Base-by-base conservation (phyloP, 2,888 invertebrate genomes). In the Ochropacha duplaris region DNA sequence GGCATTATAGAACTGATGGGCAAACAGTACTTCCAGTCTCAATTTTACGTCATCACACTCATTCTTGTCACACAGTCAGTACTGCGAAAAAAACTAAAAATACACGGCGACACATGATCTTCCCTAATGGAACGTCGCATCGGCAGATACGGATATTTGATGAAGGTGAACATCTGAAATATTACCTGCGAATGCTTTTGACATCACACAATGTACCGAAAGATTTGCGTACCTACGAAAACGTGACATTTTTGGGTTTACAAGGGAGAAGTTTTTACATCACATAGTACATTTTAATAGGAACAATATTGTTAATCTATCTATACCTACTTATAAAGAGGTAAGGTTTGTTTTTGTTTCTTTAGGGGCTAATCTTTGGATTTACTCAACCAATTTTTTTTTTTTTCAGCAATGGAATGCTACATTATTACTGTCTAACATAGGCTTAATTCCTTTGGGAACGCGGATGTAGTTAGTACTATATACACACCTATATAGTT, bases 131-230 rank as follows among this genome's bases (percentile, higher is more conserved):
- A 71, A 78, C 61, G 76, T 78, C 79, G 72, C 50, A 61, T 59
- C 66, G 55, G 68, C 65, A 60, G 64, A 62, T 64, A 66, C 57
- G 64, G 68, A 69, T 76, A 64, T 61, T 63, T 76, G 77, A 78
- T 62, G 69, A 61, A 74, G 76, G 78, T 78, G 77, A 72, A 57
- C 71, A 59, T 58, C 64, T 79, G 81, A 81, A 64, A 72, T 76
- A 81, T 81, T 74, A 74, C 67, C 68, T 61, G 49, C 19, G 62
- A 68, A 79, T 78, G 74, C 22, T 61, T 71, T 56, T 72, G 81
- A 80, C 80, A 71, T 64, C 51, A 16, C 54, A 54, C 19, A 44
- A 44, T 44, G 44, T 16, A 34, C 34, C 39, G 44, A 50, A 26
- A 16, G 44, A 44, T 44, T 44, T 44, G 16, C 19, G 16, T 44